Evolutionary conservation across 2,113 vertebrate species (phyloP).

Genomic region (Caracal caracal): DNA sequence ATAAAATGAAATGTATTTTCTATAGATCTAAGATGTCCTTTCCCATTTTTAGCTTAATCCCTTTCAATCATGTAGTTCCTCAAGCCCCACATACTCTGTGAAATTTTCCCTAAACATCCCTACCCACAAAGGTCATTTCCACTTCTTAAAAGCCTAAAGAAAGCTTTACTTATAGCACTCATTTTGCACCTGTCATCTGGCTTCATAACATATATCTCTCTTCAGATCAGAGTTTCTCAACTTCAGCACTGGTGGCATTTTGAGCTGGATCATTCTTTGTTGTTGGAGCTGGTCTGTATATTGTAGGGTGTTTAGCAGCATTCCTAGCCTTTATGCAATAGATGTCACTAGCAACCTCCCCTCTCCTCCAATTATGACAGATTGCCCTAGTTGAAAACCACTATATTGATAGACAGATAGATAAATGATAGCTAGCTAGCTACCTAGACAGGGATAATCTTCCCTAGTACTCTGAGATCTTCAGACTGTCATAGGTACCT

Average conservation of each 20-base stretch:
- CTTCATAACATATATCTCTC: neutral
- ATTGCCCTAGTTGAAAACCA: neutral
- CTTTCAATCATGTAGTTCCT: neutral
- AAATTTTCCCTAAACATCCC: neutral
- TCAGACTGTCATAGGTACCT: neutral
- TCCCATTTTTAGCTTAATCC: constrained; percentile 18
- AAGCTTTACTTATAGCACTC: neutral
- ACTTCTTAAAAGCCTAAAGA: neutral
- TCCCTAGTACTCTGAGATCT: neutral
- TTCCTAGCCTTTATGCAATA: neutral
- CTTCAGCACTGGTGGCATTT: neutral
- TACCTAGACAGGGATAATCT: neutral
- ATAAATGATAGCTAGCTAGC: neutral
- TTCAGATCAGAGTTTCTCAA: neutral
- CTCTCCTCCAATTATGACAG: neutral
- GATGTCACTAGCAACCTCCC: neutral
- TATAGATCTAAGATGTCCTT: constrained; percentile 31
- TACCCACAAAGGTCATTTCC: neutral
- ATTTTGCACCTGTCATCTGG: neutral
- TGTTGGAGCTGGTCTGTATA: neutral
- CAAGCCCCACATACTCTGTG: neutral
- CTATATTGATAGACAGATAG: neutral
- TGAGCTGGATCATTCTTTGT: neutral
- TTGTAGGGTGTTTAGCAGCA: neutral
- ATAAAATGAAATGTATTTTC: constrained; percentile 49